phyloP scores from a whole-genome alignment of 2,797 vertebrate species.

The Carduelis carduelis region DNA sequence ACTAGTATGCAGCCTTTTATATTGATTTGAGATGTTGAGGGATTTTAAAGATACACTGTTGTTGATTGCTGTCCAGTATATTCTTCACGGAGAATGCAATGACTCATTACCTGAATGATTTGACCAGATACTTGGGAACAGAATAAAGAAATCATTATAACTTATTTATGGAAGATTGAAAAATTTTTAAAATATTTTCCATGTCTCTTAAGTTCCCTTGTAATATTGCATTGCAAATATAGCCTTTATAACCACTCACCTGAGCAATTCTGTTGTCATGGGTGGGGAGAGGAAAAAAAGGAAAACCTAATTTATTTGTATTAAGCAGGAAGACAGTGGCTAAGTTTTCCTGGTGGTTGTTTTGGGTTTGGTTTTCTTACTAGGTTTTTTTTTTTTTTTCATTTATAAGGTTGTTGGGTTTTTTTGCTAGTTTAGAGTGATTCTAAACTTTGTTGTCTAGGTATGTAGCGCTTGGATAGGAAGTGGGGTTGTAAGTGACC shows the following conservation, averaged over 20 bases:
- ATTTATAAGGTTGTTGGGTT: rapidly evolving
- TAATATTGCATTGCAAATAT: background rate
- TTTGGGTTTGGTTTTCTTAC: background rate
- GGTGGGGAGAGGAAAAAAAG: background rate
- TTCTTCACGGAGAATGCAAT: background rate
- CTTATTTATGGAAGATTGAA: background rate
- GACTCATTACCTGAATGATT: background rate
- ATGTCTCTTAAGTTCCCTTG: background rate
- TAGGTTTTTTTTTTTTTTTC: background rate
- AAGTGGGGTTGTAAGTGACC: constrained; percentile 96
- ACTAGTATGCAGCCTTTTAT: background rate
- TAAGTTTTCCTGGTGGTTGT: background rate
- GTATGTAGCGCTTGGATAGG: constrained; percentile 98
- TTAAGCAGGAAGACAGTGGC: background rate
- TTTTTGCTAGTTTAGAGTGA: background rate
- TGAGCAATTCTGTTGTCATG: background rate
- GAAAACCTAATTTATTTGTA: background rate
- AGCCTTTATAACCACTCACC: background rate
- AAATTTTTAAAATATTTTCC: background rate
- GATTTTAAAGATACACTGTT: background rate
- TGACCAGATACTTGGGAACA: background rate
- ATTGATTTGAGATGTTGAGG: background rate
- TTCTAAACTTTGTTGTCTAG: constrained; percentile 69
- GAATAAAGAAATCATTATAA: background rate
- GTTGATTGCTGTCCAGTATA: background rate